These are phyloP conservation scores for Sander vitreus DNA, from an alignment of 2,113 vertebrate genomes.

Conservation along the genomic window DNA sequence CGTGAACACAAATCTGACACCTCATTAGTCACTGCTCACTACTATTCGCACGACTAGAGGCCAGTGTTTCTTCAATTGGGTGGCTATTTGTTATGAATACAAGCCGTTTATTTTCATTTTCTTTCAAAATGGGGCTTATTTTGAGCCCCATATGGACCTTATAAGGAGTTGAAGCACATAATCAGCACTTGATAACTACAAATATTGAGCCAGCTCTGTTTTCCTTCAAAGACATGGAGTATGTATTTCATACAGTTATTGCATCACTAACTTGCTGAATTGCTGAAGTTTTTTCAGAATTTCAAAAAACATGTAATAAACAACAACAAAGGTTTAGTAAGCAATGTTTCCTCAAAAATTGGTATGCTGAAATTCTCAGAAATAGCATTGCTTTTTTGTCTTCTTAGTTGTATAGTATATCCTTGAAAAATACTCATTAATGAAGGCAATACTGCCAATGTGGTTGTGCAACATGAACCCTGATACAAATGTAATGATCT, in stretches of 20 bases:
- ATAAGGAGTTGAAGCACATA: neutral
- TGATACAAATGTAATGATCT: conserved; percentile 8
- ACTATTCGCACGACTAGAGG: neutral
- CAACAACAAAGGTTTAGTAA: conserved; percentile 30
- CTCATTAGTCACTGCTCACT: neutral
- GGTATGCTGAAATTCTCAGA: conserved; percentile 5
- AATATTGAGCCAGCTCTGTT: neutral
- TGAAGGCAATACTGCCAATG: neutral
- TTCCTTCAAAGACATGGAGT: conserved; percentile 8
- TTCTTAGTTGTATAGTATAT: neutral
- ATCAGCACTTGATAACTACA: neutral
- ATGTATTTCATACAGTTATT: conserved; percentile 42
- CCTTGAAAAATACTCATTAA: neutral
- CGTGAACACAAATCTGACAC: conserved; percentile 19
- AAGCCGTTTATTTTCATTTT: neutral
- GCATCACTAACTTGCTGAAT: conserved; percentile 39
- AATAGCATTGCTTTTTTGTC: neutral
- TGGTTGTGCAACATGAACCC: conserved; percentile 11
- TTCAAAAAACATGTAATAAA: neutral
- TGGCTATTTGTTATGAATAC: conserved; percentile 17
- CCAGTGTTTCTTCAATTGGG: neutral
- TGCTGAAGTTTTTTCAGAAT: neutral
- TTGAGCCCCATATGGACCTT: neutral
- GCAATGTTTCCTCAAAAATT: neutral
- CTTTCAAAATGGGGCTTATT: neutral